phyloP scores from a whole-genome alignment of 2,888 invertebrate species.

The Opisthograptis luteolata region DNA sequence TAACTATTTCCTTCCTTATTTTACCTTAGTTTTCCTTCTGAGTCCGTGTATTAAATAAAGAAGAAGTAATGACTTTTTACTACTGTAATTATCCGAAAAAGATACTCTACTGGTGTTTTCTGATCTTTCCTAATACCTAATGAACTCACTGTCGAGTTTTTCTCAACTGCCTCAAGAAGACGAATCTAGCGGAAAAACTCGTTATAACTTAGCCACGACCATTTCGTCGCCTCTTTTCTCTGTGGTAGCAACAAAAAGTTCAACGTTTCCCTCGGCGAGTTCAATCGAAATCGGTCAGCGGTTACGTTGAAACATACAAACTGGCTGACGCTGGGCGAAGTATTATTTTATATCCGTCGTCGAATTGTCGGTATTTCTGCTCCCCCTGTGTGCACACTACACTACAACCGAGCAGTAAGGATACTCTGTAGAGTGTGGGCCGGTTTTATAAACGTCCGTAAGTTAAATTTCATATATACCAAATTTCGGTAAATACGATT shows the following conservation, averaged over 20 bases:
- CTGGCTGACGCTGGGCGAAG: conserved; percentile 22
- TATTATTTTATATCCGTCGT: conserved; percentile 34
- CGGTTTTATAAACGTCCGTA: no score
- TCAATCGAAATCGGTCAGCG: conserved; percentile 32
- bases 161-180: background rate
- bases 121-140: no score
- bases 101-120: no score
- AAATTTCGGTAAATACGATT: no score
- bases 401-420: conserved; percentile 2
- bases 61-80: no score
- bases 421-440: background rate
- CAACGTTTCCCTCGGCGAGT: conserved; percentile 18
- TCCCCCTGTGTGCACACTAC: conserved; percentile 14
- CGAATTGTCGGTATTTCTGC: conserved; percentile 28
- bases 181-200: conserved; percentile 3
- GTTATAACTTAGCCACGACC: conserved; percentile 5
- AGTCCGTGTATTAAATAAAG: no score
- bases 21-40: no score
- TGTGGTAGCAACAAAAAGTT: conserved; percentile 21
- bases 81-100: no score
- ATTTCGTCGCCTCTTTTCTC: conserved; percentile 5
- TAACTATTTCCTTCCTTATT: no score
- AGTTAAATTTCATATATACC: no score
- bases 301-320: conserved; percentile 33
- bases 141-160: background rate